A percentile compares a stretch with the other conserved stretches of the same genome.
Conservation (phyloP, 2,888 invertebrate genomes). For the Stenodema calcarata region DNA sequence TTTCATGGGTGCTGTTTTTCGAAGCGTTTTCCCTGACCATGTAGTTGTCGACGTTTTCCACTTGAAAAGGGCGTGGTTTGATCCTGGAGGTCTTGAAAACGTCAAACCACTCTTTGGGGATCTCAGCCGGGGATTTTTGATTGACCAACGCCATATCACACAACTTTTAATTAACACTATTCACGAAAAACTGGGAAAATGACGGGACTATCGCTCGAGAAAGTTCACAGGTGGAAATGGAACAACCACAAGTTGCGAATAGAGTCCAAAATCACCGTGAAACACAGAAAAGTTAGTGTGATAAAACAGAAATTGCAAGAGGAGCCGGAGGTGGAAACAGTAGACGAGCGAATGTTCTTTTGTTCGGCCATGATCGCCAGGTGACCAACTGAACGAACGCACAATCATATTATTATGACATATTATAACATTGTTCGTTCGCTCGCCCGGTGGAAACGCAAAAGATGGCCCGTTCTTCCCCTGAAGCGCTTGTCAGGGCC, state of each 20-base stretch:
- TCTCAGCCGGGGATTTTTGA: slow-evolving; percentile 42
- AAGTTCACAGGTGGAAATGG: not conserved
- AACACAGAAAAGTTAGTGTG: not conserved
- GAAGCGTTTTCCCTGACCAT: not conserved
- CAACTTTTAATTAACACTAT: not conserved
- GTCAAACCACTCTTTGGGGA: slow-evolving; percentile 52
- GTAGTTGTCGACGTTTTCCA: slow-evolving; percentile 41
- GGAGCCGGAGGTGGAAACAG: not conserved
- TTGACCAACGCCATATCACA: slow-evolving; percentile 40
- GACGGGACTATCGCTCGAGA: not conserved
- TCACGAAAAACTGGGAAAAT: not conserved
- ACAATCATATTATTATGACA: too few relatives aligned
- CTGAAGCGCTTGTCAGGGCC: too few relatives aligned
- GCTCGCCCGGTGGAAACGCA: too few relatives aligned
- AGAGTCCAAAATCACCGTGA: too few relatives aligned
- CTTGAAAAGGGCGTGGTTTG: slow-evolving; percentile 56
- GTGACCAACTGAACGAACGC: too few relatives aligned
- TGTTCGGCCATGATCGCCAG: too few relatives aligned
- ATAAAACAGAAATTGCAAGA: not conserved
- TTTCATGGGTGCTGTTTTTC: slow-evolving; percentile 36
- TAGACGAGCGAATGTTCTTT: too few relatives aligned
- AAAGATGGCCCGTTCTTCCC: too few relatives aligned
- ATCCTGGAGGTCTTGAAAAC: slow-evolving; percentile 54
- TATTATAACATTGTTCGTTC: not conserved
- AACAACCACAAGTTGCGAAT: too few relatives aligned